phyloP scores from a whole-genome alignment of 2,113 vertebrate genomes.

The Brachirus orientalis region DNA sequence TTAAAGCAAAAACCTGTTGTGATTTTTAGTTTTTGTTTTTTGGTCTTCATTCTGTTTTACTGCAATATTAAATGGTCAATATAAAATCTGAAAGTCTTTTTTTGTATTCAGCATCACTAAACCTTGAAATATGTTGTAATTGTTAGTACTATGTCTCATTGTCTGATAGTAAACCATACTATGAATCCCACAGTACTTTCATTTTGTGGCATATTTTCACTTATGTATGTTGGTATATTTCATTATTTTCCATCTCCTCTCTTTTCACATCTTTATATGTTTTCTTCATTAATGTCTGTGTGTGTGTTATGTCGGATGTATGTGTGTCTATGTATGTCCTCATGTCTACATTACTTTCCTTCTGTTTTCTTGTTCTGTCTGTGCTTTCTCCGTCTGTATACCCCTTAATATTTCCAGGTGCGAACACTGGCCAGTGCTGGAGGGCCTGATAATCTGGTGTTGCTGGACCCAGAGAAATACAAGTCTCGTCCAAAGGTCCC shows the following conservation, averaged over 20 bases:
- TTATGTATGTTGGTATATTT: conserved; percentile 21
- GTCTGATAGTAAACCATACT: too few relatives aligned
- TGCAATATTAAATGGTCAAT: too few relatives aligned
- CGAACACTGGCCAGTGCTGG: conserved; percentile 96
- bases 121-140: too few relatives aligned
- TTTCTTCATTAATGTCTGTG: background rate
- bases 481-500: conserved; percentile 89
- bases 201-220: conserved; percentile 1
- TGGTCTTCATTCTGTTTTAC: too few relatives aligned
- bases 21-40: too few relatives aligned
- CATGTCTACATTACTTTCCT: conserved; percentile 2
- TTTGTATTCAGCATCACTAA: background rate
- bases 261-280: conserved; percentile 33
- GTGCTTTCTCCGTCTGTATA: conserved; percentile 19
- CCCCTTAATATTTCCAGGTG: conserved; percentile 80
- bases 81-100: background rate
- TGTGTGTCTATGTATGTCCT: conserved; percentile 16
- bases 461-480: conserved; percentile 94
- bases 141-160: too few relatives aligned
- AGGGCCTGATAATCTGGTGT: conserved; percentile 95
- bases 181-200: too few relatives aligned
- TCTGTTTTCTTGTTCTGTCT: conserved; percentile 24
- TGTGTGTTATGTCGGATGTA: conserved; percentile 4
- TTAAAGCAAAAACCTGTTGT: background rate
- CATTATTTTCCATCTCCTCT: conserved; percentile 41